Evolutionary conservation across 2,888 invertebrate genomes (phyloP).

Genomic region (Mycalesis mineus): DNA sequence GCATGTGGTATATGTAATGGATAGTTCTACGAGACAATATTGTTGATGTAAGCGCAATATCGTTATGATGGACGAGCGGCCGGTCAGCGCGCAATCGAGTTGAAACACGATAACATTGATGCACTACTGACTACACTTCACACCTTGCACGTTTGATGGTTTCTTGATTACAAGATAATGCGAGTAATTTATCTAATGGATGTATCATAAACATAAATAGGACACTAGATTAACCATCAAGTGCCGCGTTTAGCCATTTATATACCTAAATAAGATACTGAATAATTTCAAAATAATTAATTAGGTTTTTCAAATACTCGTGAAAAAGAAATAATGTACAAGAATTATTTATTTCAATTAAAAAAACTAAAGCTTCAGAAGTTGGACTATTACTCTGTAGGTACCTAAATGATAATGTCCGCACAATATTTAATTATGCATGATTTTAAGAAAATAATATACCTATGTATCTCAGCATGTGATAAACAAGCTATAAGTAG

Average conservation of each 20-base stretch:
- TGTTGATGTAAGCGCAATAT: constrained; percentile 74
- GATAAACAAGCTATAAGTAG: too few relatives aligned
- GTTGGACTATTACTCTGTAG: too few relatives aligned
- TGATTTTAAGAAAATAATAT: too few relatives aligned
- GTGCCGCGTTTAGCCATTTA: not conserved
- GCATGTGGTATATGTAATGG: constrained; percentile 21
- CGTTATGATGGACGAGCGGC: constrained; percentile 73
- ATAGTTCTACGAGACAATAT: constrained; percentile 63
- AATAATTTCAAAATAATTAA: too few relatives aligned
- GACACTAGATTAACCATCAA: constrained; percentile 2
- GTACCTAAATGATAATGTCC: too few relatives aligned
- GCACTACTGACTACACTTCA: constrained; percentile 30
- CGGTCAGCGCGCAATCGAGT: constrained; percentile 71
- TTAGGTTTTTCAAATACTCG: too few relatives aligned
- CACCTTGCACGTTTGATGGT: constrained; percentile 23
- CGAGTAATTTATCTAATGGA: constrained; percentile 9
- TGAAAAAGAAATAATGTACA: too few relatives aligned
- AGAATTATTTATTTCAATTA: too few relatives aligned
- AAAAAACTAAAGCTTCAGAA: too few relatives aligned
- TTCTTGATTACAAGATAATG: constrained; percentile 27
- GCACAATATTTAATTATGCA: too few relatives aligned
- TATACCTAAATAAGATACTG: not conserved
- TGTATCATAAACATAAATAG: constrained; percentile 4
- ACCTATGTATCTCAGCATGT: too few relatives aligned
- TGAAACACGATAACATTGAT: constrained; percentile 63